Evolutionary conservation across 2,888 invertebrate genomes (phyloP).

Genomic region (Theodoxus fluviatilis): DNA sequence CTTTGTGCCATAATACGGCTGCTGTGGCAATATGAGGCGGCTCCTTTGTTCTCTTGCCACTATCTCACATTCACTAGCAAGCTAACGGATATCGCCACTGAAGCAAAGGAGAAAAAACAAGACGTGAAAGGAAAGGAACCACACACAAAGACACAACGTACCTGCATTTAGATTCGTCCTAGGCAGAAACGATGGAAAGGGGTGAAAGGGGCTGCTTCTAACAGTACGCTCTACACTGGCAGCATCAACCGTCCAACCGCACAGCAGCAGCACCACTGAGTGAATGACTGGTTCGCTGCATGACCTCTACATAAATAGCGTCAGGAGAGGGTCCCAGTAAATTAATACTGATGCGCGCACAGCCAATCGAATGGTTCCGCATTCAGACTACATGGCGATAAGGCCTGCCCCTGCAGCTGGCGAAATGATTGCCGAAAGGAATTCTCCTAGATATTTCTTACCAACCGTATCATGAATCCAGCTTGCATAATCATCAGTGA

Average conservation of each 20-base stretch:
- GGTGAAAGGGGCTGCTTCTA: too few relatives aligned
- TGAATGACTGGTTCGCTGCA: slow-evolving; percentile 40
- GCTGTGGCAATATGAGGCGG: slow-evolving; percentile 25
- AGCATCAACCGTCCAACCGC: slow-evolving; percentile 9
- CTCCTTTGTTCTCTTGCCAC: slow-evolving; percentile 33
- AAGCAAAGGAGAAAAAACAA: slow-evolving; percentile 37
- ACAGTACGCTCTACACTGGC: too few relatives aligned
- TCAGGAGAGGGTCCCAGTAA: slow-evolving; percentile 34
- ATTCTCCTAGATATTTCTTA: too few relatives aligned
- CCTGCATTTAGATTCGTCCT: slow-evolving; percentile 42
- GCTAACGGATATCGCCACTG: slow-evolving; percentile 36
- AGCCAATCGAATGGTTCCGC: slow-evolving; percentile 43
- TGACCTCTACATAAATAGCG: slow-evolving; percentile 46
- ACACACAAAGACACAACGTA: too few relatives aligned
- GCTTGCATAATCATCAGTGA: too few relatives aligned
- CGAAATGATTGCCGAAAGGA: too few relatives aligned
- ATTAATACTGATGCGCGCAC: slow-evolving; percentile 37
- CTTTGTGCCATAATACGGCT: slow-evolving; percentile 35
- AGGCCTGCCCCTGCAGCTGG: too few relatives aligned
- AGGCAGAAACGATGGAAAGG: too few relatives aligned
- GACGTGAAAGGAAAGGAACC: slow-evolving; percentile 34
- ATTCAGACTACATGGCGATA: too few relatives aligned
- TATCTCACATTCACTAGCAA: slow-evolving; percentile 36
- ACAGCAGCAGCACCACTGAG: slow-evolving; percentile 32
- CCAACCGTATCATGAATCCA: too few relatives aligned